phyloP scores from a whole-genome alignment of 2,113 vertebrate species.

The Syngnathoides biaculeatus region DNA sequence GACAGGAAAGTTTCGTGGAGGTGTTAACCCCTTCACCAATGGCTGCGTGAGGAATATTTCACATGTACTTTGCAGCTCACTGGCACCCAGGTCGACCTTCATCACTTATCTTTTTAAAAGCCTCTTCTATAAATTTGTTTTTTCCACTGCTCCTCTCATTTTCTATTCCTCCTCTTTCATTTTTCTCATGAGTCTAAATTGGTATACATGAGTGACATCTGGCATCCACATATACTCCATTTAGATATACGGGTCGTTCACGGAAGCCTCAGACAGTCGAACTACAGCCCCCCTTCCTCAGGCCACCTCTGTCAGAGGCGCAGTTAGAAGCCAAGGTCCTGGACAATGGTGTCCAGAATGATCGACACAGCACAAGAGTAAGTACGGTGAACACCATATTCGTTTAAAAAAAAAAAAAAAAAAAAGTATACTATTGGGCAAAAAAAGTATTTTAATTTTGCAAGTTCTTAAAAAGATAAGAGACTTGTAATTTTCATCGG shows the following conservation, averaged over 20 bases:
- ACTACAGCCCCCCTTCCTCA: slow-evolving; percentile 87
- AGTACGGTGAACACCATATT: not conserved
- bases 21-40: slow-evolving; percentile 94
- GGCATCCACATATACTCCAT: slow-evolving; percentile 15
- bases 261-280: slow-evolving; percentile 77
- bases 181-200: slow-evolving; percentile 12
- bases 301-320: slow-evolving; percentile 80
- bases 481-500: no score
- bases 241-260: slow-evolving; percentile 85
- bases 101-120: slow-evolving; percentile 8
- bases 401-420: no score
- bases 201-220: slow-evolving; percentile 16
- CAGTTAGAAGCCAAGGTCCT: slow-evolving; percentile 84
- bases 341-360: slow-evolving; percentile 94
- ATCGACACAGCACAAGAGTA: slow-evolving; percentile 86
- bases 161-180: slow-evolving; percentile 14
- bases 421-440: not conserved
- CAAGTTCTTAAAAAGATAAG: no score
- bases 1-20: slow-evolving; percentile 94
- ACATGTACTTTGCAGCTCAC: slow-evolving; percentile 91
- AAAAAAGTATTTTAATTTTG: no score
- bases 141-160: slow-evolving; percentile 29
- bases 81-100: slow-evolving; percentile 83
- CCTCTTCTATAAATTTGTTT: slow-evolving; percentile 4
- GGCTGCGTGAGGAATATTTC: slow-evolving; percentile 90